A percentile compares a stretch with the other conserved stretches of the same genome.
phyloP scores from a whole-genome alignment of 2,888 invertebrate genomes.

The Leptodirus hochenwartii region DNA sequence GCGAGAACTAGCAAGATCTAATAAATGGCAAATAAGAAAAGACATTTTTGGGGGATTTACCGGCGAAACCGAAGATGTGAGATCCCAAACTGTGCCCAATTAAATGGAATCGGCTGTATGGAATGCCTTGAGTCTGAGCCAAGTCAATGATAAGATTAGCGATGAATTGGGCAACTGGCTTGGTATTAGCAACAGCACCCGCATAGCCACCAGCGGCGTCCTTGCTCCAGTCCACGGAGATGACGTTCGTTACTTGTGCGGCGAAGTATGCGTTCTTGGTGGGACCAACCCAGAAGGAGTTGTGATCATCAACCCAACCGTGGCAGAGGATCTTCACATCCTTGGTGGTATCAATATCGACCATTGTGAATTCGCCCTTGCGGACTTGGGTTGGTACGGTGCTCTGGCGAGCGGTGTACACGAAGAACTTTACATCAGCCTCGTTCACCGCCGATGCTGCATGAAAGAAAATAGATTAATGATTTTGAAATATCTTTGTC shows the following conservation, averaged over 20 bases:
- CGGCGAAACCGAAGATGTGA: conserved; percentile 36
- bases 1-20: too few species aligned
- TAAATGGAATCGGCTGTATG: conserved; percentile 14
- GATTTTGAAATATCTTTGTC: too few species aligned
- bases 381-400: conserved; percentile 6
- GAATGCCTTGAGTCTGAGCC: conserved; percentile 5
- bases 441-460: conserved; percentile 6
- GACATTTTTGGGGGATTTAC: conserved; percentile 23
- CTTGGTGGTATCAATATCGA: conserved; percentile 5
- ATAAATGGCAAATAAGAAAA: too few species aligned
- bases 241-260: conserved; percentile 8
- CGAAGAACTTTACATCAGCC: conserved; percentile 9
- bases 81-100: conserved; percentile 26
- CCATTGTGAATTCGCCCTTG: background rate
- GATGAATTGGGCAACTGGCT: conserved; percentile 9
- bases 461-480: too few species aligned
- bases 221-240: conserved; percentile 9
- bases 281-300: conserved; percentile 11
- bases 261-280: conserved; percentile 10
- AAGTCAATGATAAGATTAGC: conserved; percentile 7
- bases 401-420: conserved; percentile 6
- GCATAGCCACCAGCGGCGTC: conserved; percentile 18
- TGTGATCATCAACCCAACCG: conserved; percentile 11
- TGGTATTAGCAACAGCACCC: conserved; percentile 16
- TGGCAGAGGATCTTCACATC: conserved; percentile 12